Conservation (phyloP, 2,797 vertebrate species). For the Coregonus sp. region DNA sequence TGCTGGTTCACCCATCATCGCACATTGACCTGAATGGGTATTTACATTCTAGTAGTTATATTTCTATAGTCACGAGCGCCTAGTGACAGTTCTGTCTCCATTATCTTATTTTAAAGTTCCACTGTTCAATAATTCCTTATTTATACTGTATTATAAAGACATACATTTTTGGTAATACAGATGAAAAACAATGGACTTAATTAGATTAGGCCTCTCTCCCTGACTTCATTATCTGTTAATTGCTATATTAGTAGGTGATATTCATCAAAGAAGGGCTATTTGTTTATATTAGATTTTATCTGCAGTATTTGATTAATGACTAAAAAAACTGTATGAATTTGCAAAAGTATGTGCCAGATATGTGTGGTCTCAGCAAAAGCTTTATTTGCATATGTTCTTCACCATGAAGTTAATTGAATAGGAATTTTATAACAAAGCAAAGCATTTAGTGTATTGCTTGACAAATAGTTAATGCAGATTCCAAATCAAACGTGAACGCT, state of each 20-base stretch:
- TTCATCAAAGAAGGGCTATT: constrained; percentile 21
- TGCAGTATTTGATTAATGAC: constrained; percentile 8
- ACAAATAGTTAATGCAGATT: too few relatives aligned
- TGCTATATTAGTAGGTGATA: constrained; percentile 15
- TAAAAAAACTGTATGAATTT: not conserved
- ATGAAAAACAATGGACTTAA: constrained; percentile 7
- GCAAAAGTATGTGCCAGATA: not conserved
- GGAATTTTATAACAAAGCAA: too few relatives aligned
- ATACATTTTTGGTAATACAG: constrained; percentile 24
- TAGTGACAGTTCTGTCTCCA: constrained; percentile 3
- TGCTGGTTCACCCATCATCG: too few relatives aligned
- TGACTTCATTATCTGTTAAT: constrained; percentile 21
- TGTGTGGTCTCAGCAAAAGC: not conserved
- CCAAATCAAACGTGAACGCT: not conserved
- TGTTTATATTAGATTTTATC: constrained; percentile 13
- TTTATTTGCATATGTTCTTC: not conserved
- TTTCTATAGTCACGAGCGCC: too few relatives aligned
- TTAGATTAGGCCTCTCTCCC: constrained; percentile 8
- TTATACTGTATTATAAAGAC: constrained; percentile 2
- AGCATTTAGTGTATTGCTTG: too few relatives aligned
- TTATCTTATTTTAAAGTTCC: constrained; percentile 2
- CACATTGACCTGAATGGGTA: too few relatives aligned
- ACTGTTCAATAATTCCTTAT: not conserved
- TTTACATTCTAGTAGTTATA: too few relatives aligned
- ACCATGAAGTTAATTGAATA: not conserved